Evolutionary conservation across 2,797 vertebrate genomes (phyloP).

Genomic region (Crenuchus spilurus): DNA sequence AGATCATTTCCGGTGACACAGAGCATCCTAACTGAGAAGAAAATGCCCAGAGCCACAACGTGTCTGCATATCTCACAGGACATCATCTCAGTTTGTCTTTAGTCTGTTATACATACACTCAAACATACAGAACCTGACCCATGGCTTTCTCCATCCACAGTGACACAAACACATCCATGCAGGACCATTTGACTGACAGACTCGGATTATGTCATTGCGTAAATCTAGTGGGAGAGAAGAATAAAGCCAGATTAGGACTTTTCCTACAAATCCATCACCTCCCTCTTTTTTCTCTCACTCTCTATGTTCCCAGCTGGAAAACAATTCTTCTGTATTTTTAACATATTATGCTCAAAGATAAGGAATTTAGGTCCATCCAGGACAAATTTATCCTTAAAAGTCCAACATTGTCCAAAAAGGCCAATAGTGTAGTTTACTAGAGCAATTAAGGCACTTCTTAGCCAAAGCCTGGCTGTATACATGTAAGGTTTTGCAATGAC

Average conservation of each 20-base stretch:
- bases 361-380: too few species aligned
- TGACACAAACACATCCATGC: conserved; percentile 7
- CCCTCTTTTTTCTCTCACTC: not conserved
- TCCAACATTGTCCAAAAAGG: too few species aligned
- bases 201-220: conserved; percentile 73
- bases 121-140: not conserved
- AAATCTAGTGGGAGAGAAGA: conserved; percentile 69
- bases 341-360: too few species aligned
- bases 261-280: conserved; percentile 34
- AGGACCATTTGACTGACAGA: conserved; percentile 66
- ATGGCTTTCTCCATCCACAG: not conserved
- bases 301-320: not conserved
- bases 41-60: conserved; percentile 13
- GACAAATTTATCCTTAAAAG: too few species aligned
- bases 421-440: too few species aligned
- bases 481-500: too few species aligned
- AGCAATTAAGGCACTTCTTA: too few species aligned
- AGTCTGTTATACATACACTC: not conserved
- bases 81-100: not conserved
- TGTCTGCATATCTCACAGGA: conserved; percentile 5
- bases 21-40: conserved; percentile 22
- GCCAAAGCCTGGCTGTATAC: too few species aligned
- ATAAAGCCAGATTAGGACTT: conserved; percentile 72
- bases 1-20: conserved; percentile 25
- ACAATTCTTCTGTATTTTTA: not conserved